These are phyloP conservation scores for Axis porcinus DNA, from an alignment of 2,113 vertebrate species.

Conservation along the genomic window DNA sequence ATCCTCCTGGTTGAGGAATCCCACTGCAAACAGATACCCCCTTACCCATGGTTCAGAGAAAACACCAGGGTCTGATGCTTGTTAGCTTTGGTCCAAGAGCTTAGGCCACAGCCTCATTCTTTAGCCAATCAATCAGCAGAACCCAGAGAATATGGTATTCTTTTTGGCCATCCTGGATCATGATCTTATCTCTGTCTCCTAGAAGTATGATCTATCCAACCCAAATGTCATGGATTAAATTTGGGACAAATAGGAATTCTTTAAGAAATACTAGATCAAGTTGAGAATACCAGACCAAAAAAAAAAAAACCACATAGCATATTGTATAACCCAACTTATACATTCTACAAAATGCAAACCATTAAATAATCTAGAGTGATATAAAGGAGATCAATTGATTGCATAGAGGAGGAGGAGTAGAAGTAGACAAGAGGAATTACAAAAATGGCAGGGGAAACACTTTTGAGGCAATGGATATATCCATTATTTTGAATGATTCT, in stretches of 20 bases:
- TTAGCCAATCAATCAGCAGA: background rate
- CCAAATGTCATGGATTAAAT: background rate
- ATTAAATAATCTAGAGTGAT: background rate
- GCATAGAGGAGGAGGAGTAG: background rate
- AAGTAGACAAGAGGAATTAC: background rate
- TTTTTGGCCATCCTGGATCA: background rate
- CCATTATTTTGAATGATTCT: background rate
- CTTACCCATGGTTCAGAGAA: background rate
- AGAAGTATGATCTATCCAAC: background rate
- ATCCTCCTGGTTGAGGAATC: background rate
- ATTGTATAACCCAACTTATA: background rate
- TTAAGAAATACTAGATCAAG: background rate
- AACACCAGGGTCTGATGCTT: background rate
- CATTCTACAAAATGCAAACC: background rate
- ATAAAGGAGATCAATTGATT: background rate
- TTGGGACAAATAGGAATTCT: background rate
- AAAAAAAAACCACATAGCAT: background rate
- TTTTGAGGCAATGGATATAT: accelerated
- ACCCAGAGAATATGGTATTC: background rate
- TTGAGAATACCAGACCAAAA: background rate
- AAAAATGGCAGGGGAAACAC: background rate
- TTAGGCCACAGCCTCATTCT: background rate
- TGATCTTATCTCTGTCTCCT: background rate
- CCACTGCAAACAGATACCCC: background rate
- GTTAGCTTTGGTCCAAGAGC: background rate